Percentiles rank a stretch among this genome's conserved stretches.
These are phyloP conservation scores for Scleropages formosus DNA, from an alignment of 2,797 vertebrate species.

Conservation along the genomic window DNA sequence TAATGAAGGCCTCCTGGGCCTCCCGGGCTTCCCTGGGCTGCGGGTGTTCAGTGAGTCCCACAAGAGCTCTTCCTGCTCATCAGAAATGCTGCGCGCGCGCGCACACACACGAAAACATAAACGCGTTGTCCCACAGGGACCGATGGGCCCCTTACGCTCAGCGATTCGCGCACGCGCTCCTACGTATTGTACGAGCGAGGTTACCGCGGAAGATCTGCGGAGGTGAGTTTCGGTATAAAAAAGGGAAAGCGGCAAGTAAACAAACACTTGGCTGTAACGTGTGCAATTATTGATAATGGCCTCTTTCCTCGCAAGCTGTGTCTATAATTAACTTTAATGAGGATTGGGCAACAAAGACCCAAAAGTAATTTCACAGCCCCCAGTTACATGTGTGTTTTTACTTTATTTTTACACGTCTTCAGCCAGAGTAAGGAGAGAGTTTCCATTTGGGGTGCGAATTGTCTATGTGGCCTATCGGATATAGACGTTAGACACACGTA, in stretches of 20 bases:
- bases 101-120: slow-evolving; percentile 43
- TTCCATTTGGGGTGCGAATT: too few species aligned
- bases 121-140: slow-evolving; percentile 22
- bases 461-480: too few species aligned
- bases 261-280: slow-evolving; percentile 47
- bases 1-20: slow-evolving; percentile 39
- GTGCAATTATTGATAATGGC: slow-evolving; percentile 66
- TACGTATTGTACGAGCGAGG: not conserved
- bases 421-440: too few species aligned
- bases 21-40: slow-evolving; percentile 26
- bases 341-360: slow-evolving; percentile 41
- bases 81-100: too few species aligned
- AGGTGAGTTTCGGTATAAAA: not conserved
- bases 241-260: slow-evolving; percentile 42
- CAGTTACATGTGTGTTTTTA: not conserved
- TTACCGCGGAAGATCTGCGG: not conserved
- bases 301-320: slow-evolving; percentile 60
- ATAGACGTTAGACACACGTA: too few species aligned
- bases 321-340: slow-evolving; percentile 57
- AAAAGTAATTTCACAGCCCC: not conserved
- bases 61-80: slow-evolving; percentile 47
- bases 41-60: slow-evolving; percentile 20
- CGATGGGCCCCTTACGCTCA: not conserved
- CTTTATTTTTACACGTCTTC: too few species aligned
- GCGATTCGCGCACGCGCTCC: not conserved